Percentiles rank a stretch among this genome's conserved stretches.
Conservation (phyloP, 2,113 vertebrate genomes). For the Dipodomys ordii region DNA sequence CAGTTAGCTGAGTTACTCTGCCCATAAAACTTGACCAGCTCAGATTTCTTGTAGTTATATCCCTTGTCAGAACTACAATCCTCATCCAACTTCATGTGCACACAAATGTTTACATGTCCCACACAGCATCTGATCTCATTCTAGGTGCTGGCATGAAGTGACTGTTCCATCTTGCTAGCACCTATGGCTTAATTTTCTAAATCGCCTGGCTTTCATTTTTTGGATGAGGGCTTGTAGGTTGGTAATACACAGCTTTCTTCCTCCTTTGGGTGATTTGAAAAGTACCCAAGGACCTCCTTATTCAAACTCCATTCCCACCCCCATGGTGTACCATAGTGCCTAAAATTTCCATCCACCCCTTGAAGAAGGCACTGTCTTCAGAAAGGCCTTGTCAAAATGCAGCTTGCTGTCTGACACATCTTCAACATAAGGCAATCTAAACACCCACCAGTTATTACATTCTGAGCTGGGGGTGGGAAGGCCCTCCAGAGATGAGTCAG, state of each 20-base stretch:
- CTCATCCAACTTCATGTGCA: neutral
- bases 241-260: neutral
- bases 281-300: slow-evolving; percentile 11
- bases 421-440: neutral
- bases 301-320: slow-evolving; percentile 38
- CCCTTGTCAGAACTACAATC: neutral
- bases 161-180: neutral
- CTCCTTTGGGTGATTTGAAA: slow-evolving; percentile 9
- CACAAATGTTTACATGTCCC: neutral
- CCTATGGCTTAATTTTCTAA: slow-evolving; percentile 17
- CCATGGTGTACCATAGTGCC: neutral
- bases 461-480: neutral
- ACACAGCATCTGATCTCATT: neutral
- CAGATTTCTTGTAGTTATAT: neutral
- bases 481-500: neutral
- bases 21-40: neutral
- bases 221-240: neutral
- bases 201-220: neutral
- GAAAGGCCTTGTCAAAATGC: slow-evolving; percentile 33
- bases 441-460: neutral
- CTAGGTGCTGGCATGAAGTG: neutral
- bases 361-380: neutral
- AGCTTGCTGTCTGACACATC: neutral
- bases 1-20: neutral
- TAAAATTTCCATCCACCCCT: slow-evolving; percentile 12